These are phyloP conservation scores for Alouatta caraya DNA, from an alignment of 2,797 vertebrate species.

Conservation along the genomic window DNA sequence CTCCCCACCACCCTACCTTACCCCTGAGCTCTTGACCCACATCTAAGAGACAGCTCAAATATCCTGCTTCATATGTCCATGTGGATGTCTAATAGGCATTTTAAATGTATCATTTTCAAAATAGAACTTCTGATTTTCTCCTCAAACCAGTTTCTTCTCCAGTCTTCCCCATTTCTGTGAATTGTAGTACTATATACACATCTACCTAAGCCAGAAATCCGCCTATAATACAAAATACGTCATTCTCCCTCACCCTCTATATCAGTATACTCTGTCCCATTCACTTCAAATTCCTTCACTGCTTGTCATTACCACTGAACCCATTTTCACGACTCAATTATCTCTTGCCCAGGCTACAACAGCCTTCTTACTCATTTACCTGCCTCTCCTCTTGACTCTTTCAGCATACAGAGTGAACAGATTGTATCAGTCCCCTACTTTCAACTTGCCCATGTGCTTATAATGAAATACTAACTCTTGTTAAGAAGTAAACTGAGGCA, in stretches of 20 bases:
- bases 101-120: conserved; percentile 34
- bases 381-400: not conserved
- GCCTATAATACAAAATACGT: not conserved
- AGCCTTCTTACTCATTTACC: not conserved
- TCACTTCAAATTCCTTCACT: conserved; percentile 42
- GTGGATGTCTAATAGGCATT: conserved; percentile 10
- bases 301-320: not conserved
- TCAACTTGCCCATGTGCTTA: not conserved
- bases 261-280: not conserved
- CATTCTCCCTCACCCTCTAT: not conserved
- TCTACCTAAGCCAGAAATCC: conserved; percentile 21
- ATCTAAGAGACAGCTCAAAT: not conserved
- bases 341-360: not conserved
- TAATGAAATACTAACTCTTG: not conserved
- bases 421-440: not conserved
- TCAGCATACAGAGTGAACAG: not conserved
- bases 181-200: not conserved
- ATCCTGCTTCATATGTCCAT: not conserved
- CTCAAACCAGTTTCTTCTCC: not conserved
- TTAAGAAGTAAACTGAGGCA: not conserved
- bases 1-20: not conserved
- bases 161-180: conserved; percentile 1
- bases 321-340: not conserved
- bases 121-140: conserved; percentile 15
- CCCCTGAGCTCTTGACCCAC: not conserved